Evolutionary conservation across 2,888 invertebrate species (phyloP), one percentile per base, ranked within the genome.

Genomic region (Dinocampus coccinellae): DNA sequence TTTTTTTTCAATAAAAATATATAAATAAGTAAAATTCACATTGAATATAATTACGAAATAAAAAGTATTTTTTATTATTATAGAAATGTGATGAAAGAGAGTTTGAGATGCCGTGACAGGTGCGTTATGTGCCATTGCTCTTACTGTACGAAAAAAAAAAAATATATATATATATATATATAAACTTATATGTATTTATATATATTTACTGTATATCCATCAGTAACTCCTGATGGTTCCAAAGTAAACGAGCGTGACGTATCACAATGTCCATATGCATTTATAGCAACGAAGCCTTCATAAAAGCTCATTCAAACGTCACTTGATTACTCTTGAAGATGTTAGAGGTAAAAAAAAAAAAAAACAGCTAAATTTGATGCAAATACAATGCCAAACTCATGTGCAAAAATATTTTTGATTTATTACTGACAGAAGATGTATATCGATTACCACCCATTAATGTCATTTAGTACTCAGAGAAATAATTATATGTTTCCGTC

Each of bases 161-260:
- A 36, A 11, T 57, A 26, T n/a, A n/a, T 26, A n/a, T 33, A 11
- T 22, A 22, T 16, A 47, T 52, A 52, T 52, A 22, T n/a, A 29
- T 57, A 29, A 3, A 29, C 29, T 53, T 16, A 20, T 16, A 53
- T 20, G 16, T 29, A 26, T n/a, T 24, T 16, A 55, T 16, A 13
- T 20, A 11, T 55, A 11, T 24, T 57, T 22, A 24, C 34, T 66
- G 55, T 66, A 26, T 16, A n/a, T 20, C 16, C 60, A 34, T 55
- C 47, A 20, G 34, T 65, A 60, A n/a, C n/a, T n/a, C n/a, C n/a
- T n/a, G n/a, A n/a, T n/a, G n/a, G 70, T 65, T 61, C 61, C 60
- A 71, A 70, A 65, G 66, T 61, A 66, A 71, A 71, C 70, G 61
- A 66, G 61, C 70, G 61, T 71, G 70, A 71, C 70, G 57, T 71